phyloP scores from a whole-genome alignment of 2,113 vertebrate genomes.

The Aldabrachelys gigantea region DNA sequence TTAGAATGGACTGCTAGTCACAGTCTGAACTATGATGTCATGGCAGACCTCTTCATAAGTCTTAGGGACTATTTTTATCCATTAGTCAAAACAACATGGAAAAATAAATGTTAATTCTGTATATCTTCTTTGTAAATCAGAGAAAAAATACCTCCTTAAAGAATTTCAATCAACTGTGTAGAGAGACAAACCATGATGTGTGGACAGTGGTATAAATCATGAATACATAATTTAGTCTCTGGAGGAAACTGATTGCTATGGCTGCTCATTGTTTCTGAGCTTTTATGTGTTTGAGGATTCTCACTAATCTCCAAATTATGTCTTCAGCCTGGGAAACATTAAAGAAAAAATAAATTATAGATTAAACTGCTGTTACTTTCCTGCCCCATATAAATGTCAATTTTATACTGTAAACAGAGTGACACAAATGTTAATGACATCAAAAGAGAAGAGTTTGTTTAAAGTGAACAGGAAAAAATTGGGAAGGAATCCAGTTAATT shows the following conservation, averaged over 20 bases:
- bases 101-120: neutral
- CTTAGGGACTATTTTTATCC: neutral
- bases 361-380: neutral
- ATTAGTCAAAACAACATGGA: neutral
- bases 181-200: slow-evolving; percentile 2
- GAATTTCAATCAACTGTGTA: neutral
- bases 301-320: slow-evolving; percentile 41
- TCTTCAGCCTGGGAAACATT: neutral
- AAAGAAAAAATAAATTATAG: neutral
- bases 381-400: neutral
- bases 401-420: neutral
- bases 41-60: neutral
- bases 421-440: neutral
- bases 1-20: neutral
- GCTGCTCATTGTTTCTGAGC: slow-evolving; percentile 33
- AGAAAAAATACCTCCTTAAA: slow-evolving; percentile 22
- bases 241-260: slow-evolving; percentile 20
- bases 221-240: neutral
- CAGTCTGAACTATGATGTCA: neutral
- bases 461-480: neutral
- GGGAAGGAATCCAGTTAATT: neutral
- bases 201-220: slow-evolving; percentile 40
- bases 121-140: slow-evolving; percentile 13
- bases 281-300: slow-evolving; percentile 29
- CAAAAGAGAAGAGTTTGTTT: neutral